Conservation (phyloP, 2,797 vertebrate species). For the Microctenopoma stevenorrisi region DNA sequence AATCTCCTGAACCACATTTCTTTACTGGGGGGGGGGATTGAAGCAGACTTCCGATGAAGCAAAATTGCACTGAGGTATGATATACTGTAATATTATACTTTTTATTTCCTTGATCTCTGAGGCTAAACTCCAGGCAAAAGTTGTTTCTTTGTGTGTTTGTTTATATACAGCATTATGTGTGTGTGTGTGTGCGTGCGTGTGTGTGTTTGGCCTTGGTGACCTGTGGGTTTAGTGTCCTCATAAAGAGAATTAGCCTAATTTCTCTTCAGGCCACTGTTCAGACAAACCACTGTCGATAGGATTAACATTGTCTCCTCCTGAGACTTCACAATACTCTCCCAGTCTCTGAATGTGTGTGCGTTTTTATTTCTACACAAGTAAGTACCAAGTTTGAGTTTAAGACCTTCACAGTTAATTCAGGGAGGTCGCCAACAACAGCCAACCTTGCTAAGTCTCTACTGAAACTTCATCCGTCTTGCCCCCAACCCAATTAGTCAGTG, state of each 20-base stretch:
- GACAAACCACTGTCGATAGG: slow-evolving; percentile 68
- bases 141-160: slow-evolving; percentile 21
- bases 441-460: slow-evolving; percentile 14
- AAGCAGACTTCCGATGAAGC: slow-evolving; percentile 57
- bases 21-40: slow-evolving; percentile 42
- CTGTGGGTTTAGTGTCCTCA: slow-evolving; percentile 59
- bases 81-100: slow-evolving; percentile 53
- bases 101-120: slow-evolving; percentile 23
- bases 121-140: slow-evolving; percentile 39
- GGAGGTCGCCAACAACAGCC: slow-evolving; percentile 20
- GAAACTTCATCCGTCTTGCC: not conserved
- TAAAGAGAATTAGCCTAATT: slow-evolving; percentile 70
- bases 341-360: slow-evolving; percentile 15
- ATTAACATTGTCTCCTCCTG: slow-evolving; percentile 60
- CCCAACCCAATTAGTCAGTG: slow-evolving; percentile 28
- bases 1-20: slow-evolving; percentile 52
- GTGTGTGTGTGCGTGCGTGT: not conserved
- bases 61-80: slow-evolving; percentile 51
- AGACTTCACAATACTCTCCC: slow-evolving; percentile 49
- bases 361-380: slow-evolving; percentile 6
- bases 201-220: slow-evolving; percentile 49
- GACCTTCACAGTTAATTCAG: slow-evolving; percentile 49
- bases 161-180: slow-evolving; percentile 1
- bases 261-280: slow-evolving; percentile 66
- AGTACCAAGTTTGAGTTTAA: slow-evolving; percentile 30